phyloP scores from a whole-genome alignment of 2,888 invertebrate genomes.

The Endomychus coccineus region DNA sequence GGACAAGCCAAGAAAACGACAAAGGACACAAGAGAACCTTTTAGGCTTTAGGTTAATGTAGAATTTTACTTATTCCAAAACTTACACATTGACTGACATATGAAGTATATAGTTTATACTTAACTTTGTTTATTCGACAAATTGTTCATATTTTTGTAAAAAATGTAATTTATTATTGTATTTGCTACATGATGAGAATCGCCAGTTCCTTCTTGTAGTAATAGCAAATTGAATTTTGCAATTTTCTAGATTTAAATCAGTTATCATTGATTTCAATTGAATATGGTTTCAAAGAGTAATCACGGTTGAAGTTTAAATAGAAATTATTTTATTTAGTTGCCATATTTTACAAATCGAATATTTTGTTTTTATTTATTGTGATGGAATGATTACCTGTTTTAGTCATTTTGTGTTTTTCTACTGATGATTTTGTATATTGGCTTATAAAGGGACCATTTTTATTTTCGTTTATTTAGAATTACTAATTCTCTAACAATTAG shows the following conservation, averaged over 20 bases:
- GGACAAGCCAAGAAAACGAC: constrained; percentile 41
- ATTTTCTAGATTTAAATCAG: constrained; percentile 6
- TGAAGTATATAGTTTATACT: no score
- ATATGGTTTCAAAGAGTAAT: no score
- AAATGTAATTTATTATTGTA: constrained; percentile 22
- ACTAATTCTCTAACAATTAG: constrained; percentile 35
- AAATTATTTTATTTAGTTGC: constrained; percentile 27
- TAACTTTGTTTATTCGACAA: constrained; percentile 32
- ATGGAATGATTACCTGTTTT: constrained; percentile 21
- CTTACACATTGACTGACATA: constrained; percentile 38
- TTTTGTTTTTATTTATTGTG: constrained; percentile 25
- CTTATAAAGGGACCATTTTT: constrained; percentile 39
- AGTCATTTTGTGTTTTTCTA: constrained; percentile 24
- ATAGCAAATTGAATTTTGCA: constrained; percentile 8
- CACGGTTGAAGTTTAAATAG: no score
- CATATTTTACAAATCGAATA: constrained; percentile 30
- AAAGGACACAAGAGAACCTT: constrained; percentile 57
- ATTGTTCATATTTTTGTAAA: constrained; percentile 43
- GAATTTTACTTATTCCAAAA: constrained; percentile 34
- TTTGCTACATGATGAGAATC: constrained; percentile 27
- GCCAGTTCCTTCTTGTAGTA: constrained; percentile 30
- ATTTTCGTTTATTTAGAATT: constrained; percentile 29
- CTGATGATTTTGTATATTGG: constrained; percentile 31
- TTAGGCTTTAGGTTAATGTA: constrained; percentile 58
- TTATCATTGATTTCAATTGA: not conserved